phyloP scores from a whole-genome alignment of 2,113 vertebrate genomes.

The Callithrix jacchus region DNA sequence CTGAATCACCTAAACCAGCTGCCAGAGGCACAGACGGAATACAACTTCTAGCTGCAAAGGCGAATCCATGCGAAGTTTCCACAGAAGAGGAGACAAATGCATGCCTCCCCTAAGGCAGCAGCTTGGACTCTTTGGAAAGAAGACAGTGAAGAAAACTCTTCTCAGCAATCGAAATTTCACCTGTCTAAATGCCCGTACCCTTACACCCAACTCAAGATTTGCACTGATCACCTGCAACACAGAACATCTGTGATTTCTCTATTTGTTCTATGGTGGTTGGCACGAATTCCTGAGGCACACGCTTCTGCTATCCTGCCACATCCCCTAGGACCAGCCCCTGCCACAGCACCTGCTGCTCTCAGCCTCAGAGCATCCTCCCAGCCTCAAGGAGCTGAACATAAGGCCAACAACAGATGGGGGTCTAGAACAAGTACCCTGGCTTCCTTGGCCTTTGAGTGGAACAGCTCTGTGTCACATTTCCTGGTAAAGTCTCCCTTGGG shows the following conservation, averaged over 20 bases:
- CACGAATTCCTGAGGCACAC: background rate
- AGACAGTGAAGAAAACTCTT: background rate
- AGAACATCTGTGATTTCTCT: background rate
- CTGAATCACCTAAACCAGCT: conserved; percentile 1
- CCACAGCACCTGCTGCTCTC: background rate
- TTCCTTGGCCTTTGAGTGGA: background rate
- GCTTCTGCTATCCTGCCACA: background rate
- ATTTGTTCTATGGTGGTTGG: background rate
- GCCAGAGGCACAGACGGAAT: background rate
- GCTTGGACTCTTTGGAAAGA: background rate
- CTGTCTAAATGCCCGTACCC: background rate
- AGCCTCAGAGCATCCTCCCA: background rate
- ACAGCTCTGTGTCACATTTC: background rate
- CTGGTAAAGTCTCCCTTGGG: background rate
- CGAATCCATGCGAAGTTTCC: background rate
- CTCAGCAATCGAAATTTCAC: background rate
- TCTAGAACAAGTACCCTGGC: background rate
- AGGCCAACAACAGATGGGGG: background rate
- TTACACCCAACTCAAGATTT: background rate
- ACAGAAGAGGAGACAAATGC: background rate
- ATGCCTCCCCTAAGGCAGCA: background rate
- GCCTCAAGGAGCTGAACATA: background rate
- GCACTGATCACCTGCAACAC: background rate
- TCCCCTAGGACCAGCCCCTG: background rate
- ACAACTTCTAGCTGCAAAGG: background rate